Percentiles rank a stretch among this genome's conserved stretches.
Evolutionary conservation across 2,888 invertebrate species (phyloP).

Genomic region (Drosophila monieri): DNA sequence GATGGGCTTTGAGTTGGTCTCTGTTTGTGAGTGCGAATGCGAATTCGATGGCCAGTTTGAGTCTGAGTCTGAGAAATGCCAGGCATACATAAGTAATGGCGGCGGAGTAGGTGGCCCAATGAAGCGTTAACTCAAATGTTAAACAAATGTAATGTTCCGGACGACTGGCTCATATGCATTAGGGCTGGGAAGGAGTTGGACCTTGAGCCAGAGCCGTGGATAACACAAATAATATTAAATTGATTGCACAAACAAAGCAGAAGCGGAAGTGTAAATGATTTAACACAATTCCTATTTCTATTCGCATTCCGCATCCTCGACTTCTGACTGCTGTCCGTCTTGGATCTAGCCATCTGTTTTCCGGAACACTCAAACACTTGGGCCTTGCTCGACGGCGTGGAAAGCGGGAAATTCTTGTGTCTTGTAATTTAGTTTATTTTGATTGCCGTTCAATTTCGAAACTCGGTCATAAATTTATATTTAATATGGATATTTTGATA

Average conservation of each 20-base stretch:
- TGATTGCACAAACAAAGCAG: constrained; percentile 78
- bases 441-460: constrained; percentile 46
- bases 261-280: constrained; percentile 78
- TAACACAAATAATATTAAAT: constrained; percentile 79
- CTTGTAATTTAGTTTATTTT: constrained; percentile 71
- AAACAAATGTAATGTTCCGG: constrained; percentile 82
- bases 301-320: constrained; percentile 37
- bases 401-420: constrained; percentile 59
- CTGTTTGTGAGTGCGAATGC: neutral
- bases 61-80: constrained; percentile 57
- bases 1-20: constrained; percentile 17
- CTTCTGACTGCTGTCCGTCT: constrained; percentile 38
- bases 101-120: constrained; percentile 62
- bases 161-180: constrained; percentile 70
- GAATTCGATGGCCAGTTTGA: constrained; percentile 1
- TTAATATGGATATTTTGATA: constrained; percentile 28
- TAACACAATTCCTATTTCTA: constrained; percentile 68
- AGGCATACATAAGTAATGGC: constrained; percentile 63
- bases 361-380: constrained; percentile 25
- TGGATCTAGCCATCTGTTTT: constrained; percentile 25
- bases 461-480: constrained; percentile 44
- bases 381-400: constrained; percentile 59
- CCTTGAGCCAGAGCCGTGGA: constrained; percentile 41
- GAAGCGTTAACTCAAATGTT: constrained; percentile 79
- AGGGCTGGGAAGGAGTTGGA: constrained; percentile 33